Base-by-base conservation (phyloP, 2,888 invertebrate genomes). In the Acrobasis repandana region DNA sequence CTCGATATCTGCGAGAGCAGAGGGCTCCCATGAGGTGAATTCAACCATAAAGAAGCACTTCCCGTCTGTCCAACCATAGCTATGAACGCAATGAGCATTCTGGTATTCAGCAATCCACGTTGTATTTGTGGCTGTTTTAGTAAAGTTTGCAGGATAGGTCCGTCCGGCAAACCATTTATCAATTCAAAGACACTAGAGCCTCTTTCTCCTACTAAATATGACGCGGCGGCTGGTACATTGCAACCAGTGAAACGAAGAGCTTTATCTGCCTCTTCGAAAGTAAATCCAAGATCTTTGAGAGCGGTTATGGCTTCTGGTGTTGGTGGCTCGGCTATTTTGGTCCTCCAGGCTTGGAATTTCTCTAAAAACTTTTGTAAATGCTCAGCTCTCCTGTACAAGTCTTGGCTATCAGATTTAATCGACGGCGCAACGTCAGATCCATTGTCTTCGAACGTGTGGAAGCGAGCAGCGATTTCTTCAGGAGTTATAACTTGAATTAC, bases 51-150 rank as follows among this genome's bases (percentile, higher is more conserved):
- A 0, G 88, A 76, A 4, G 92, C 90, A 63, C 85, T 90, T 5
- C 90, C 90, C 0, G 85, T 83, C 66, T 88, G 88, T 0, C 90
- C 90, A 0, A 91, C 89, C 89, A 91, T 91, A 0, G 88, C 88
- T 59, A 91, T 90, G 51, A 92, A 92, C 0, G 92, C 92, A 0
- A 86, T 85, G 60, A 92, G 60, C 92, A 92, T 91, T 20, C 92
- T 73, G 0, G 91, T 91, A 47, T 92, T 92, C 10, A 92, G 57
- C 9, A 92, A 70, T 0, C 92, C 91, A 0, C 92, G 74, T 51
- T 92, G 92, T 1, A 92, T 90, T 66, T 89, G 90, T 0, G 91
- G 90, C 52, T 92, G 90, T 46, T 89, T 88, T 3, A 92, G 63
- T 65, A 92, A 67, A 3, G 86, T 85, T 62, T 89, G 84, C 34